Base-by-base conservation (phyloP, 2,797 vertebrate species). In the Esox lucius region DNA sequence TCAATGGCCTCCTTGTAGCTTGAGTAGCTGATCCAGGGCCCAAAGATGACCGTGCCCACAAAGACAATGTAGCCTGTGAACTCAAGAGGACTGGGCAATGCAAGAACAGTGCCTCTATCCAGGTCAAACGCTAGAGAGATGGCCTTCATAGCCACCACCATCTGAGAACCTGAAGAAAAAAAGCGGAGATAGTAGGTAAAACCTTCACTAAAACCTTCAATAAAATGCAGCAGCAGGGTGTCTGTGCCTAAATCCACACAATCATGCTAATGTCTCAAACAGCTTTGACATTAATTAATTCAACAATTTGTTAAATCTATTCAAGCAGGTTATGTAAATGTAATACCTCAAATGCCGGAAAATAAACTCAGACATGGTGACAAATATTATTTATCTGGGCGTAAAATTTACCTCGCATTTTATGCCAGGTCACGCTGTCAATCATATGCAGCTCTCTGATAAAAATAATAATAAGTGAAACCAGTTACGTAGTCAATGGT, bases 61-160 rank as follows among this genome's bases (percentile, higher is more conserved):
- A 97, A 97, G 81, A 97, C 93, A 83, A 96, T 91, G 75, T 98
- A 97, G 39, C 96, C 96, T 89, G 96, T 93, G 89, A 97, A 97
- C 87, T 96, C 95, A 11, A 94, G 87, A 0, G 92, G 94, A 1
- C 95, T 95, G 19, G 81, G 95, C 46, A 93, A 85, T 72, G 83
- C 84, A 69, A 79, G 79, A 83, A 87, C 92, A 1, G 83, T 51
- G 24, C 94, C 93, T 56, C 94, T 90, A 90, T 98, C 96, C 79
- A 97, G 86, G 89, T 98, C 96, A 72, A 97, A 97, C 64, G 94
- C 96, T 85, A 97, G 82, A 68, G 96, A 98, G 81, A 98, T 94
- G 1, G 94, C 95, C 80, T 98, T 97, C 96, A 98, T 98, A 74
- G 96, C 96, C 85, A 98, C 96, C 65, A 98, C 96, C 95, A 98